Evolutionary conservation across 2,797 vertebrate genomes (phyloP).

Genomic region (Argentina silus): DNA sequence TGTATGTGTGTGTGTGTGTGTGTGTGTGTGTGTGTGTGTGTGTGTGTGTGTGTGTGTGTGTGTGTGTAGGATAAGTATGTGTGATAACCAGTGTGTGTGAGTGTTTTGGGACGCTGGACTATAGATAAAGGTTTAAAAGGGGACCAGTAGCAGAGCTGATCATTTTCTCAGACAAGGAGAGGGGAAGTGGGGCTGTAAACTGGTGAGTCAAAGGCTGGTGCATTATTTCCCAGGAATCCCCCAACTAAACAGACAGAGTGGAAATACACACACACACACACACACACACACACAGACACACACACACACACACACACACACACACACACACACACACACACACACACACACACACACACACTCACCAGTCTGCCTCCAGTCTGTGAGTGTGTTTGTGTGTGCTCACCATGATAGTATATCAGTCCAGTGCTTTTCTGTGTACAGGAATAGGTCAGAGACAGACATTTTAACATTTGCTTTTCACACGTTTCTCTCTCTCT

Average conservation of each 20-base stretch:
- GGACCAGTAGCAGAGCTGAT: constrained; percentile 42
- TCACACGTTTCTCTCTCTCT: neutral
- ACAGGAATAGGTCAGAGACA: neutral
- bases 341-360: too few relatives aligned
- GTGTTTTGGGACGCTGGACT: constrained; percentile 25
- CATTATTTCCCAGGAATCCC: constrained; percentile 44
- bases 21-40: neutral
- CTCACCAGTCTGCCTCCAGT: constrained; percentile 8
- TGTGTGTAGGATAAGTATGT: neutral
- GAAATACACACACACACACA: constrained; percentile 11
- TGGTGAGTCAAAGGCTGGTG: constrained; percentile 2
- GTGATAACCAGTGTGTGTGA: constrained; percentile 36
- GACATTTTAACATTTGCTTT: neutral
- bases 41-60: neutral
- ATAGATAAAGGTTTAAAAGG: constrained; percentile 24
- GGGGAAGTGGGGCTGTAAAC: neutral
- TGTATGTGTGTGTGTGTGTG: too few relatives aligned
- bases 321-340: neutral
- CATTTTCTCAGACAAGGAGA: constrained; percentile 33
- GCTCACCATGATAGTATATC: neutral
- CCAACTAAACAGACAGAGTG: neutral
- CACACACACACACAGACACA: neutral
- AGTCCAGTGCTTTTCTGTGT: neutral
- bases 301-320: neutral
- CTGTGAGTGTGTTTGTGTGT: neutral